Evolutionary conservation across 2,888 invertebrate genomes (phyloP).

Genomic region (Himalopsyche kuldschensis): DNA sequence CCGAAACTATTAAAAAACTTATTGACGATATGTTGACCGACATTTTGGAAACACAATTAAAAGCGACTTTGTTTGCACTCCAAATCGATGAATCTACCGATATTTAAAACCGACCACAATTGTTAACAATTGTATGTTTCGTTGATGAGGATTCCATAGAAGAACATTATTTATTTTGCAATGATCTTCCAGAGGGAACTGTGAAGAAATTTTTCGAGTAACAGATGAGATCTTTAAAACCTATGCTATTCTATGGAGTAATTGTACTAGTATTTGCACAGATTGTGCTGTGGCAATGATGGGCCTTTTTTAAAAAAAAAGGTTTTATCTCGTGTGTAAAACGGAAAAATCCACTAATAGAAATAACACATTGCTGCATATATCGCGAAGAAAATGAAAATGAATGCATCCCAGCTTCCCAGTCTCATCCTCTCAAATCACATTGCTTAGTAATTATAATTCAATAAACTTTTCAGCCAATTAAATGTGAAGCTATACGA

Average conservation of each 20-base stretch:
- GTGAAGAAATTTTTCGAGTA: constrained; percentile 38
- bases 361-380: constrained; percentile 38
- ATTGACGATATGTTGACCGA: too few species aligned
- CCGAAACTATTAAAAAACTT: too few species aligned
- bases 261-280: constrained; percentile 34
- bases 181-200: constrained; percentile 30
- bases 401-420: too few species aligned
- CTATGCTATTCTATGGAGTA: constrained; percentile 33
- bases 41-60: too few species aligned
- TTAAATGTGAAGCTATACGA: too few species aligned
- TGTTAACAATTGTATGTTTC: constrained; percentile 36
- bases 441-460: too few species aligned
- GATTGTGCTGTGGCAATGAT: constrained; percentile 38
- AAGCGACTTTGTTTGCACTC: too few species aligned
- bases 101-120: constrained; percentile 33
- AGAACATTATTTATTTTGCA: constrained; percentile 37
- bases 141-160: constrained; percentile 29
- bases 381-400: constrained; percentile 37
- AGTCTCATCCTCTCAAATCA: too few species aligned
- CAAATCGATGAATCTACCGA: constrained; percentile 35
- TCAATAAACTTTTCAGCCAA: too few species aligned
- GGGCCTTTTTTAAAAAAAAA: constrained; percentile 34
- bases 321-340: constrained; percentile 33
- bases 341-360: constrained; percentile 36
- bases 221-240: constrained; percentile 36